Evolutionary conservation across 2,113 vertebrate genomes (phyloP).

Genomic region (Tringa solitaria): DNA sequence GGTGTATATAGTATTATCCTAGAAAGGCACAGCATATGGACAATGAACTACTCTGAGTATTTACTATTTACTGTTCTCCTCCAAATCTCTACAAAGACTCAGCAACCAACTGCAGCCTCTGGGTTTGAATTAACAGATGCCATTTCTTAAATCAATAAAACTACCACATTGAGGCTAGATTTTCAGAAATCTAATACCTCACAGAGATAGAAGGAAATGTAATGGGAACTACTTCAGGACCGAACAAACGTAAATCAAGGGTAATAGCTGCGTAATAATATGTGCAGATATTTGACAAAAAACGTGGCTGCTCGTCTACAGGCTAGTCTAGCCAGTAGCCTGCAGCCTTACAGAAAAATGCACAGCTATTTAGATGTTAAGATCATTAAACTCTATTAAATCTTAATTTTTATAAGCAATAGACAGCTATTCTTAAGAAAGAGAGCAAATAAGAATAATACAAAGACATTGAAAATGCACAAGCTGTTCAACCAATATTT

Average conservation of each 20-base stretch:
- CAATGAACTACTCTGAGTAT: background rate
- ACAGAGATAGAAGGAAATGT: conserved; percentile 14
- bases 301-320: background rate
- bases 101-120: background rate
- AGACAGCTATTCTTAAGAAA: background rate
- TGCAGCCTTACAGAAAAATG: background rate
- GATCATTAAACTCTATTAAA: background rate
- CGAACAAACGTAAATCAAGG: conserved; percentile 7
- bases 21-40: background rate
- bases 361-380: background rate
- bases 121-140: conserved; percentile 27
- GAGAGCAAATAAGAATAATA: background rate
- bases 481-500: background rate
- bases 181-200: conserved; percentile 25
- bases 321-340: background rate
- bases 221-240: background rate
- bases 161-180: background rate
- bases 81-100: background rate
- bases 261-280: conserved; percentile 4
- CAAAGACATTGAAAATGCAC: background rate
- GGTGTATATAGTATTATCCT: background rate
- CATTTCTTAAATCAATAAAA: conserved; percentile 38
- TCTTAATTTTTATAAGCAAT: background rate
- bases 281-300: background rate
- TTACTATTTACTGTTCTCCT: background rate